These are phyloP conservation scores for Cavia aperea DNA, from an alignment of 2,113 vertebrate species.

Conservation along the genomic window DNA sequence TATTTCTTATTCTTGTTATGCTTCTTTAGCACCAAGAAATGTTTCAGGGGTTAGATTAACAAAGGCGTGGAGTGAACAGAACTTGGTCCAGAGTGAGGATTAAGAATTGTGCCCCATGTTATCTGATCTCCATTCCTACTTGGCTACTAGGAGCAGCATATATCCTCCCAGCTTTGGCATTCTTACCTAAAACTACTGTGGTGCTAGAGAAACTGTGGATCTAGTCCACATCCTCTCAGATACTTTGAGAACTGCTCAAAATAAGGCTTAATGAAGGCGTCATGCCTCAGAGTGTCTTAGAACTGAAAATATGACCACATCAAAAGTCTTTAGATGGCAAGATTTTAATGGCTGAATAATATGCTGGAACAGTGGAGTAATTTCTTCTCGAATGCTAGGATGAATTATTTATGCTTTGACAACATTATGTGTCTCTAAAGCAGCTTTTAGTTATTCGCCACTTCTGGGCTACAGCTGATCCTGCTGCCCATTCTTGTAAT, in stretches of 20 bases:
- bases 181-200: conserved; percentile 68
- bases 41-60: conserved; percentile 20
- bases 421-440: conserved; percentile 86
- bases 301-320: conserved; percentile 79
- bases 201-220: conserved; percentile 76
- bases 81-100: conserved; percentile 50
- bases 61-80: conserved; percentile 46
- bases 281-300: conserved; percentile 72
- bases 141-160: conserved; percentile 51
- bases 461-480: conserved; percentile 83
- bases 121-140: neutral
- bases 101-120: conserved; percentile 52
- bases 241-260: conserved; percentile 73
- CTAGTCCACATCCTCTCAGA: conserved; percentile 71
- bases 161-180: conserved; percentile 48
- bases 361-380: conserved; percentile 80
- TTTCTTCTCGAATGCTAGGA: conserved; percentile 80
- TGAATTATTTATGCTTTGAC: conserved; percentile 89
- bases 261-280: conserved; percentile 75
- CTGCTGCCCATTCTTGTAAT: conserved; percentile 84
- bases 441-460: conserved; percentile 83
- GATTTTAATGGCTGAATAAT: conserved; percentile 85
- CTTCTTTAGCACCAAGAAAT: conserved; percentile 18
- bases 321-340: conserved; percentile 80
- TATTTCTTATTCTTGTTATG: conserved; percentile 22